Evolutionary conservation across 1,140 invertebrate species (phyloP), one percentile per base, ranked within the genome.

Genomic region (Sinella curviseta): DNA sequence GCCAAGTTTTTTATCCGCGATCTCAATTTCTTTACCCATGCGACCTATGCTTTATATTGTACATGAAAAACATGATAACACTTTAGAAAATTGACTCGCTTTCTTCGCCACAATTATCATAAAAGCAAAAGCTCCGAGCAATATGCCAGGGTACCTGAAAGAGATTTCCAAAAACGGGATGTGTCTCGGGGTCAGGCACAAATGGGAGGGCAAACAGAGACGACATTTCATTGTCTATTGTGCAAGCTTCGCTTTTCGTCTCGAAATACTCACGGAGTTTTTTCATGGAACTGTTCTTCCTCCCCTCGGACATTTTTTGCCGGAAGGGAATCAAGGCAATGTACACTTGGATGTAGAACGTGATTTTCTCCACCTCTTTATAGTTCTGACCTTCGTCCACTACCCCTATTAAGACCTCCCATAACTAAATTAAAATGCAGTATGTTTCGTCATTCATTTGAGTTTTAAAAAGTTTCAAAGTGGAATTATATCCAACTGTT

Each of bases 191-290:
- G 26, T 81, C 77, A 1, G 74, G 28, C 2, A 83, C 80, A 65
- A 80, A 83, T 26, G 82, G 82, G 28, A 83, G 74, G 1, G 82
- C 82, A 77, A 81, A 83, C 0, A 81, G 39, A 30, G 80, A 67
- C 20, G 80, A 33, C 79, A 80, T 78, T 54, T 80, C 75, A 36
- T 76, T 79, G 57, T 80, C 79, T 20, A 67, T 77, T n/a, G 60
- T 26, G 60, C 75, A 75, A 14, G 74, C 75, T 31, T 76, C 36
- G 0, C 78, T 39, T 65, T 78, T 78, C 20, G 75, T 31, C 28
- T 82, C 31, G 54, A 82, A 82, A 39, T 39, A 80, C 1, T 57
- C 34, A 12, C 75, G 20, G 12, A 80, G 65, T 35, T 28, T 30
- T 0, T 4, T 3, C 76, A 82, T 79, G 20, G 77, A 31, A 4